Base-by-base conservation (phyloP, 2,797 vertebrate genomes). In the Morus bassanus region DNA sequence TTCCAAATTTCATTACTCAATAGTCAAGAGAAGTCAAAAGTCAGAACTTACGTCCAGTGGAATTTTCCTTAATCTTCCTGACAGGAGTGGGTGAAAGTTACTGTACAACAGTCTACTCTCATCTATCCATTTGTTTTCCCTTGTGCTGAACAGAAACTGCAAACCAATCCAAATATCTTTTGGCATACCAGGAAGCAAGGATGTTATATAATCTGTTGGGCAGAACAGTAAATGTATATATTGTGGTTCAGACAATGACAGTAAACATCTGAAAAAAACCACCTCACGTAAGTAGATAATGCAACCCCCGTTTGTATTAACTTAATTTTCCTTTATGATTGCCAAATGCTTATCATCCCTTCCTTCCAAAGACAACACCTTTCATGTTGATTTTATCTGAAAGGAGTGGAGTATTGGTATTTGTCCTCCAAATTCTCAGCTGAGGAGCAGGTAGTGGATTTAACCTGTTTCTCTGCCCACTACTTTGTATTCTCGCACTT, bases 161-260 rank as follows among this genome's bases (percentile, higher is more conserved):
- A 99, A 98, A 91, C 99, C 99, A 87, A 99, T 99, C 99, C 99
- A 99, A 69, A 99, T 94, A 31, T 93, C 97, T 51, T 95, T 78
- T 31, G 74, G 96, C 95, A 98, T 91, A 11, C 31, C 61, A 2
- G 98, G 98, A 97, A 99, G 94, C 93, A 99, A 98, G 23, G 98
- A 98, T 82, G 97, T 99, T 98, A 99, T 98, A 96, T 99, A 99
- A 98, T 99, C 99, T 99, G 95, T 90, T 93, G 90, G 57, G 87
- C 63, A 92, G 77, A 97, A 81, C 15, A 94, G 50, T 75, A 91
- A 89, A 93, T 11, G 30, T 63, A 93, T 45, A 83, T 21, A 70
- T 23, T 79, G 53, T 65, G 27, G 64, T 75, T 75, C 65, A 89
- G 53, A 81, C 57, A 95, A 88, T 35, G 77, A 72, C 33, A 85